These are phyloP conservation scores for Drosophila kambysellisi DNA, from an alignment of 2,888 invertebrate species.

Conservation along the genomic window DNA sequence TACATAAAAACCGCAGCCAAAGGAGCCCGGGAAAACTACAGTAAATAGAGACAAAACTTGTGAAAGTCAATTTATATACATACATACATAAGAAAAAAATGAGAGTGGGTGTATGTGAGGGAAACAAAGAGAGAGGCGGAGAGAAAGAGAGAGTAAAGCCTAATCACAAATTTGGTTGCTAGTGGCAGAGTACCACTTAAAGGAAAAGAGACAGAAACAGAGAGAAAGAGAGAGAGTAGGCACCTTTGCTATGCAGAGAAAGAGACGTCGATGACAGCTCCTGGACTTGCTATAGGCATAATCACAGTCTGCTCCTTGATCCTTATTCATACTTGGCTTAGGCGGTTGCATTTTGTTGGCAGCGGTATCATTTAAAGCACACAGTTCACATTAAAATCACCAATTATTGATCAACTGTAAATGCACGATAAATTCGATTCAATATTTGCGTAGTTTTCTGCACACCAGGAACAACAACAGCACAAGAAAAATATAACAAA, in stretches of 20 bases:
- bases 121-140: neutral
- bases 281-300: slow-evolving; percentile 54
- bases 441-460: slow-evolving; percentile 16
- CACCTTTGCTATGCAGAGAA: slow-evolving; percentile 79
- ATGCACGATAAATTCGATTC: slow-evolving; percentile 35
- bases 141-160: neutral
- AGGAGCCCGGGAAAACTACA: neutral
- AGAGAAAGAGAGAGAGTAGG: slow-evolving; percentile 21
- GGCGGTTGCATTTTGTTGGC: slow-evolving; percentile 36
- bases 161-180: neutral
- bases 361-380: slow-evolving; percentile 25
- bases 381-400: slow-evolving; percentile 29
- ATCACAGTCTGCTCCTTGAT: slow-evolving; percentile 32
- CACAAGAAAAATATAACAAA: slow-evolving; percentile 4
- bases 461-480: slow-evolving; percentile 1
- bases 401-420: slow-evolving; percentile 23
- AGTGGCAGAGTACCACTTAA: neutral
- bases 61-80: neutral
- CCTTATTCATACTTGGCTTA: slow-evolving; percentile 37
- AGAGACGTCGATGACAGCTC: slow-evolving; percentile 78
- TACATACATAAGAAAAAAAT: neutral
- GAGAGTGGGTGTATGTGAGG: neutral
- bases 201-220: neutral
- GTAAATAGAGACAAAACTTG: slow-evolving; percentile 8
- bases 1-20: slow-evolving; percentile 11